phyloP scores from a whole-genome alignment of 2,113 vertebrate species.

The Amazona vittata region DNA sequence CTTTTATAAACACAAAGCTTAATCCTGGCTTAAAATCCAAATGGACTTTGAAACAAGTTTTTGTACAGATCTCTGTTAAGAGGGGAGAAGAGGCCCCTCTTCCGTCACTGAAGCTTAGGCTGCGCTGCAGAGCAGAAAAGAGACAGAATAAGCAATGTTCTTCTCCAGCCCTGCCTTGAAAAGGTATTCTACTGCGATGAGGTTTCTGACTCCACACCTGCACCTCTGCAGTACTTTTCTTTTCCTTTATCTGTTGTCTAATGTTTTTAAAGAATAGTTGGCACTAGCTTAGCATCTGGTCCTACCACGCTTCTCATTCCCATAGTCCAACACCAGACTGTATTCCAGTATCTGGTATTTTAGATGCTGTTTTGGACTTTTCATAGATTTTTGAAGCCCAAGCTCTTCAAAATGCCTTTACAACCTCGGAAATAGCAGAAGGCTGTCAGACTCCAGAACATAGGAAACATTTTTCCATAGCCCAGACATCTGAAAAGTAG shows the following conservation, averaged over 20 bases:
- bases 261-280: background rate
- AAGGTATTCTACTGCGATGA: background rate
- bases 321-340: too few species aligned
- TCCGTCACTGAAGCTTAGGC: background rate
- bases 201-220: background rate
- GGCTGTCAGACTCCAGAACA: background rate
- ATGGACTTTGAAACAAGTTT: background rate
- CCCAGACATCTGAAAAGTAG: background rate
- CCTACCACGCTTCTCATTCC: background rate
- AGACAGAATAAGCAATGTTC: background rate
- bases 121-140: background rate
- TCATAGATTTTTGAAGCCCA: background rate
- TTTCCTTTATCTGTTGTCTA: background rate
- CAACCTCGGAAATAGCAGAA: background rate
- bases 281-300: background rate
- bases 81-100: background rate
- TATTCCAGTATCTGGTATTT: background rate
- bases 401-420: background rate
- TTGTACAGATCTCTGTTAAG: background rate
- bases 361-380: background rate
- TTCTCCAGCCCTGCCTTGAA: background rate
- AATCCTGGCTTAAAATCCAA: background rate
- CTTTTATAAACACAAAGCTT: background rate
- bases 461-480: background rate
- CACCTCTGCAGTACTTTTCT: background rate